Base-by-base conservation (phyloP, 2,888 invertebrate species). In the Dolomedes plantarius region DNA sequence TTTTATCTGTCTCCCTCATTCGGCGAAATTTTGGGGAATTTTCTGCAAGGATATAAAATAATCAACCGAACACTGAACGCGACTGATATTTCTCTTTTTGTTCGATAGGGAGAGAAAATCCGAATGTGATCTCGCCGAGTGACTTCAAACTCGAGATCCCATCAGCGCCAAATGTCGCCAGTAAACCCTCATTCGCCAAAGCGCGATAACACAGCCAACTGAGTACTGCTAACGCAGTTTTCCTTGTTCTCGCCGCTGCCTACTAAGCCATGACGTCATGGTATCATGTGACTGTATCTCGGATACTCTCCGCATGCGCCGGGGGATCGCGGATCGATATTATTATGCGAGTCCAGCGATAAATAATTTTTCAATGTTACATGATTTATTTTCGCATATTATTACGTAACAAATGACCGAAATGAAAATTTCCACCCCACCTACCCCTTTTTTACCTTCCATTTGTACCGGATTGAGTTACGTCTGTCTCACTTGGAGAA, bases 361-460 rank as follows among this genome's bases (percentile, higher is more conserved):
- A 76, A 82, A 82, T 82, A 82, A 82, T 82, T 82, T 68, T 82
- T 82, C 82, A 73, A 62, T 62, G 64, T 69, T 68, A 64, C 82
- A 29, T 75, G 82, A 82, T 82, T 82, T 82, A 82, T 82, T 76
- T 81, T 71, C 75, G 71, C 82, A 82, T 82, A 82, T 76, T 76
- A 76, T 64, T n/a, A 75, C 71, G 32, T 64, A 75, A 71, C 62
- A 82, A 73, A 80, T 74, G 80, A 68, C 50, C 41, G 50, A 31
- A 67, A 65, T 67, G 65, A n/a, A 46, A 29, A 6, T 23, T 23
- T 11, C 19, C 75, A 62, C 36, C 31, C 78, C 46, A 5, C 31
- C 64, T 29, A 28, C 62, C 27, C 23, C 27, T 56, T 39, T 78
- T 19, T 13, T 32, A 9, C 36, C 11, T 2, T 11, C 36, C 36